Evolutionary conservation across 1,140 invertebrate genomes (phyloP).

Genomic region (Drosophila murphyi): DNA sequence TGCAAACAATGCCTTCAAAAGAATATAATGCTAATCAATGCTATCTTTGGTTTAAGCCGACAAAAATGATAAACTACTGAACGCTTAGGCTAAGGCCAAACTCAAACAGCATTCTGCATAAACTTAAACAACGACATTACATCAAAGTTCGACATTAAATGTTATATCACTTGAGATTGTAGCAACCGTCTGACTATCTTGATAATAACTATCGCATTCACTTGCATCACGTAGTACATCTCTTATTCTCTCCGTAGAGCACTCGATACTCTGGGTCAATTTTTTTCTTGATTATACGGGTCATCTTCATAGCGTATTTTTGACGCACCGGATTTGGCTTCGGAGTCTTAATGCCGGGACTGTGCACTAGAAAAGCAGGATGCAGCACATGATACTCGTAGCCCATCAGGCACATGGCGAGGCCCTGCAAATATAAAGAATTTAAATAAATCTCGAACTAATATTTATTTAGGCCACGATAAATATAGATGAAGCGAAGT

Average conservation of each 20-base stretch:
- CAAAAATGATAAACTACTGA: too few relatives aligned
- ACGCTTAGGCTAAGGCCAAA: too few relatives aligned
- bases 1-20: too few relatives aligned
- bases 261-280: slow-evolving; percentile 75
- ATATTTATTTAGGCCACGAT: too few relatives aligned
- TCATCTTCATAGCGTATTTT: slow-evolving; percentile 64
- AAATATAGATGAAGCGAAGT: too few relatives aligned
- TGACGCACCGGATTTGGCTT: slow-evolving; percentile 9
- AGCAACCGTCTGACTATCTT: background rate
- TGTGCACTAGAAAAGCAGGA: slow-evolving; percentile 83
- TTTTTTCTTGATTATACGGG: slow-evolving; percentile 59
- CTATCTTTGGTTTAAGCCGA: too few relatives aligned
- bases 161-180: slow-evolving; percentile 13
- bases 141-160: background rate
- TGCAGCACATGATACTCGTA: slow-evolving; percentile 83
- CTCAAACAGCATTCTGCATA: too few relatives aligned
- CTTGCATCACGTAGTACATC: slow-evolving; percentile 52
- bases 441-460: too few relatives aligned
- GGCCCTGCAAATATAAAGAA: slow-evolving; percentile 58
- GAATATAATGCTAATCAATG: too few relatives aligned
- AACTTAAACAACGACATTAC: background rate
- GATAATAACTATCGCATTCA: background rate
- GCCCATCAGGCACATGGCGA: slow-evolving; percentile 82
- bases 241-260: slow-evolving; percentile 63
- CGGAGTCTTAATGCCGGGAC: slow-evolving; percentile 77